phyloP scores from a whole-genome alignment of 2,888 invertebrate genomes.

The Tinea semifulvella region DNA sequence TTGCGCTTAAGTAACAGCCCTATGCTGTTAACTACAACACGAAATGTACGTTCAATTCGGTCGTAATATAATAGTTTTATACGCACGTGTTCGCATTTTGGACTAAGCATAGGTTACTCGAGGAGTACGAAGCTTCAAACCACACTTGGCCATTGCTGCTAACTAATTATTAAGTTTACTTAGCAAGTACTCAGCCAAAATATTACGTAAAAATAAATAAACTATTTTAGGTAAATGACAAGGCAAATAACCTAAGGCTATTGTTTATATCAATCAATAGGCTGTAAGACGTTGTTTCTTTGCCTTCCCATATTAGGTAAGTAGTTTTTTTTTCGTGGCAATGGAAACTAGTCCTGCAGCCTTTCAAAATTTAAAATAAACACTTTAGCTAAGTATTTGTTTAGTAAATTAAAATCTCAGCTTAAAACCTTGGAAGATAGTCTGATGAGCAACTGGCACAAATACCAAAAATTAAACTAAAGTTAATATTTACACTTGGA shows the following conservation, averaged over 20 bases:
- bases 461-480: background rate
- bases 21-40: too few species aligned
- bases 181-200: background rate
- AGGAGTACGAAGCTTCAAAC: slow-evolving; percentile 37
- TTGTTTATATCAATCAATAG: too few species aligned
- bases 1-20: too few species aligned
- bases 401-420: slow-evolving; percentile 18
- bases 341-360: too few species aligned
- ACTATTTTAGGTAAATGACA: too few species aligned
- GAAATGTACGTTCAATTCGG: too few species aligned
- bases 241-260: too few species aligned
- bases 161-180: too few species aligned
- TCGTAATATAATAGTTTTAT: too few species aligned
- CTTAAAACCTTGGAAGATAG: slow-evolving; percentile 17
- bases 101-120: slow-evolving; percentile 34
- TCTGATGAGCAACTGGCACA: slow-evolving; percentile 10
- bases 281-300: background rate
- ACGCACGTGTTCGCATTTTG: too few species aligned
- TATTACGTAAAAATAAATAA: background rate
- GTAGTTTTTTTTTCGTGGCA: too few species aligned
- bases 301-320: background rate
- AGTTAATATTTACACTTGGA: slow-evolving; percentile 4
- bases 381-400: slow-evolving; percentile 14
- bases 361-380: slow-evolving; percentile 27
- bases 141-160: slow-evolving; percentile 32